Base-by-base conservation (phyloP, 2,888 invertebrate species). In the Drosophila borealis region DNA sequence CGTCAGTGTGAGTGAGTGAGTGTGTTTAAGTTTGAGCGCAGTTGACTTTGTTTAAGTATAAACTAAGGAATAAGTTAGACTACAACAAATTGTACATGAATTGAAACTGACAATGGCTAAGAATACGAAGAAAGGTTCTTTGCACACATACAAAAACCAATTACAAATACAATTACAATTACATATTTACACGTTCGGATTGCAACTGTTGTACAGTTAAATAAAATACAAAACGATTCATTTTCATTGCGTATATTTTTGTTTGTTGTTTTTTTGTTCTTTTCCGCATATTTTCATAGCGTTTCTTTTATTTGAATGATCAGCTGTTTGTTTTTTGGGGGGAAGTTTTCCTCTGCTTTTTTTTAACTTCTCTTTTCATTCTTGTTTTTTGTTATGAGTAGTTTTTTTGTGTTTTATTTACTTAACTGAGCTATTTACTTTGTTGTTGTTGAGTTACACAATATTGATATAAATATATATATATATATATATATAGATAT, bases 61-160 rank as follows among this genome's bases (percentile, higher is more conserved):
- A 75, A 75, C 75, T 75, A 77, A 77, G 68, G 59, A 74, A 34
- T 64, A 44, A 54, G 72, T 61, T 48, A 61, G 60, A 68, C 75
- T 75, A 77, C 78, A 75, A 72, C 68, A 68, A 77, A 65, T 68
- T 65, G 68, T 68, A 75, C 61, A 65, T 57, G 60, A 72, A 51
- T 57, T 37, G 8, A 72, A 29, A 72, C 65, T 72, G 72, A 77
- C 77, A 57, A 54, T 71, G 60, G 59, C 70, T 70, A 67, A 63
- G 63, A 75, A 56, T 75, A 72, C 67, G 64, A 68, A 77, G 75
- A 75, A 77, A 75, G 59, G 33, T 67, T 72, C 21, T 64, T 61
- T 77, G 75, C 75, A 61, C 68, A 75, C 75, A 77, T 75, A 77
- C 75, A 77, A 75, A 75, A 75, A 75, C 75, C 75, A 75, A 75